Base-by-base conservation (phyloP, 2,888 invertebrate genomes). In the Gerris lacustris region DNA sequence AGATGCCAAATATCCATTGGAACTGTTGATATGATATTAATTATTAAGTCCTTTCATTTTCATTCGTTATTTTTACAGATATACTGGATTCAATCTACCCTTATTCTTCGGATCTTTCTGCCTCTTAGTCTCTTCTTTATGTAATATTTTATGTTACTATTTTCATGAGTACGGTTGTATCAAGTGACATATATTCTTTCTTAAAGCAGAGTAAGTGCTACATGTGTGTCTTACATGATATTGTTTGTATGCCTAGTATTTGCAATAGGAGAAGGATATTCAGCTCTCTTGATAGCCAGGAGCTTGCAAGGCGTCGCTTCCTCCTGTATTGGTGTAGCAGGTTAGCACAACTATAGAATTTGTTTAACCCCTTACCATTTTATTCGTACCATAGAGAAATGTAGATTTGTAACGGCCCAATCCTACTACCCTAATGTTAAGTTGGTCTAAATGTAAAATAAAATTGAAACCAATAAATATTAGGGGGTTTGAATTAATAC, bases 271-370 rank as follows among this genome's bases (percentile, higher is more conserved):
- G 86, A 87, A 77, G 86, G 87, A 4, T 91, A 89, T 79, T 81
- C 83, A 71, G 80, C 86, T 5, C 81, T 92, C 73, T 84, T 92
- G 74, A 77, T 89, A 67, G 92, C 91, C 0, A 82, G 93, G 73
- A 88, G 89, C 68, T 80, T 91, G 17, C 92, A 93, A 78, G 93
- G 92, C 0, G 82, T 91, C 70, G 90, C 90, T 9, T 92, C 92
- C 2, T 88, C 92, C 0, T 89, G 90, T 75, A 87, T 90, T 71
- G 87, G 88, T 18, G 88, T 92, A 6, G 86, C 90, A 76, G 84
- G 84, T 83, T 31, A 77, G 73, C 69, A 63, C 62, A 62, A 62
- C 62, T 31, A 31, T 31, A 2, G 4, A 31, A 31, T 31, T 31
- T 31, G 31, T 2, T 31, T 31, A 31, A 31, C 31, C 31, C 31